Evolutionary conservation across 2,797 vertebrate species (phyloP).

Genomic region (Morelia viridis): DNA sequence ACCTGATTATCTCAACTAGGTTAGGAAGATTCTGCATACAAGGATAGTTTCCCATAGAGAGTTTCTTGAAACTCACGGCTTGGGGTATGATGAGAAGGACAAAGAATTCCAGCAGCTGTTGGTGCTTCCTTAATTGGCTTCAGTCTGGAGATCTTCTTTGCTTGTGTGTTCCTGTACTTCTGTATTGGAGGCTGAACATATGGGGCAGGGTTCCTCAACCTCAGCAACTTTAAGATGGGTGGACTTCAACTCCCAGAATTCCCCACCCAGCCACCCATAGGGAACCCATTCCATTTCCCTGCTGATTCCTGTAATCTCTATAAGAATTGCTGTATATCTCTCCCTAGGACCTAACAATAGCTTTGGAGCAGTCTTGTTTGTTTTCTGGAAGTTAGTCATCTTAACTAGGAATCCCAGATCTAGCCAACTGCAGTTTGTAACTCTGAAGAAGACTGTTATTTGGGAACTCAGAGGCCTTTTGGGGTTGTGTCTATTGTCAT

Average conservation of each 20-base stretch:
- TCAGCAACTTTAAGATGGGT: too few relatives aligned
- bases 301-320: too few relatives aligned
- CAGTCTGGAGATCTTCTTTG: background rate
- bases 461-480: background rate
- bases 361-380: constrained; percentile 49
- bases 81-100: background rate
- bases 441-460: constrained; percentile 24
- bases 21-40: background rate
- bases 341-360: background rate
- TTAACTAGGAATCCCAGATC: background rate
- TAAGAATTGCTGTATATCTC: background rate
- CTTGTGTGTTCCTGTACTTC: background rate
- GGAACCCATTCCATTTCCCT: background rate
- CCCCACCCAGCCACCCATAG: too few relatives aligned
- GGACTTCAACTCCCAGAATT: too few relatives aligned
- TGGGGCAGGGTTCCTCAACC: too few relatives aligned
- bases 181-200: background rate
- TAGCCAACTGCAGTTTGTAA: background rate
- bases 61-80: background rate
- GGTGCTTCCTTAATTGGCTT: background rate
- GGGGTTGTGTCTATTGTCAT: background rate
- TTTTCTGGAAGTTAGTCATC: constrained; percentile 42
- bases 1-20: background rate
- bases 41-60: background rate
- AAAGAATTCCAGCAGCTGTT: background rate